Evolutionary conservation across 30 jellyfish, hydroid and myxozoan species (phyloP).

Genomic region (Aurelia coerulea): DNA sequence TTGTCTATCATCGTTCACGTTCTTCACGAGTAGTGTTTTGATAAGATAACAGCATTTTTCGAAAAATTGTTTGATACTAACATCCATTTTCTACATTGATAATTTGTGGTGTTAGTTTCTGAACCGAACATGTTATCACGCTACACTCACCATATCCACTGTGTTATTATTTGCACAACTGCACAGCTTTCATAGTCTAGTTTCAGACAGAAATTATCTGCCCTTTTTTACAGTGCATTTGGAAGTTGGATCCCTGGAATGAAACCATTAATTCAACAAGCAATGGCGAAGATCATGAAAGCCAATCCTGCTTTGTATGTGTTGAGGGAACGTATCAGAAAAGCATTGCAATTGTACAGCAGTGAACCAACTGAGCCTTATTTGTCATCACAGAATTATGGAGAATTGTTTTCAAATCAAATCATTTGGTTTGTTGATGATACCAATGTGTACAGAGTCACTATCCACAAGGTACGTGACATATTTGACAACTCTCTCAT

Average conservation of each 20-base stretch:
- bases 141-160: no score
- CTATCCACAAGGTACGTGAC: slow-evolving; percentile 88
- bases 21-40: no score
- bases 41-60: no score
- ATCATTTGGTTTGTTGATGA: slow-evolving; percentile 99
- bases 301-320: slow-evolving; percentile 99
- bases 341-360: slow-evolving; percentile 99
- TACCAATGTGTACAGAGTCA: slow-evolving; percentile 99
- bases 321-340: slow-evolving; percentile 98
- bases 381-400: slow-evolving; percentile 98
- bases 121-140: no score
- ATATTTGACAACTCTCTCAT: no score
- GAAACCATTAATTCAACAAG: slow-evolving; percentile 99
- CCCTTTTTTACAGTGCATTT: slow-evolving; percentile 80
- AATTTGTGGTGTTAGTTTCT: no score
- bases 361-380: slow-evolving; percentile 99
- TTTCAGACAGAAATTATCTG: no score
- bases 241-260: slow-evolving; percentile 99
- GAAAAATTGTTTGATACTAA: no score
- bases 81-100: no score
- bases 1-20: no score
- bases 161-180: no score
- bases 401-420: slow-evolving; percentile 98
- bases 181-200: no score
- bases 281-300: slow-evolving; percentile 99